phyloP scores from a whole-genome alignment of 2,888 invertebrate genomes.

The Xylophagus ater region DNA sequence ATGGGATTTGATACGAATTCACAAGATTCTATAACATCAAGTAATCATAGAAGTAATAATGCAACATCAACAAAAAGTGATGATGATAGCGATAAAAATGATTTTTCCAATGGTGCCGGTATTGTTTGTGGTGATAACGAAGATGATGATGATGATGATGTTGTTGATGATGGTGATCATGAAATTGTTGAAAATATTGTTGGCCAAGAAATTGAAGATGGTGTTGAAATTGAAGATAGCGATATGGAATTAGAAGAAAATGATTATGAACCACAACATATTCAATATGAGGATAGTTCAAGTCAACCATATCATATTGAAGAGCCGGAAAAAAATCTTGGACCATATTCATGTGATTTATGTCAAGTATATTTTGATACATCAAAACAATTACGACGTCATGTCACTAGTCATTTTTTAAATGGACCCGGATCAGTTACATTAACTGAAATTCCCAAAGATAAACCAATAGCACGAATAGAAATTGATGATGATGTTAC shows the following conservation, averaged over 20 bases:
- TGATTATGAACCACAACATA: no score
- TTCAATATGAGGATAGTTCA: no score
- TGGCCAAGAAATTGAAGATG: no score
- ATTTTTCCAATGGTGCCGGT: constrained; percentile 18
- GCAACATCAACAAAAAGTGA: constrained; percentile 6
- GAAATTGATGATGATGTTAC: constrained; percentile 2
- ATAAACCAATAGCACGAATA: neutral
- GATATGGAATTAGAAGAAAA: constrained; percentile 44
- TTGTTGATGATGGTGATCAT: neutral
- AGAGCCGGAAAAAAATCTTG: constrained; percentile 5
- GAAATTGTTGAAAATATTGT: neutral
- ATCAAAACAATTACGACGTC: constrained; percentile 34
- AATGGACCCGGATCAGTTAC: constrained; percentile 34
- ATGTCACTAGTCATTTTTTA: constrained; percentile 38
- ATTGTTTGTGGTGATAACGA: constrained; percentile 16
- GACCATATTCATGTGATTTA: constrained; percentile 34
- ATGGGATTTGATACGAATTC: constrained; percentile 17
- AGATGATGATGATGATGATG: constrained; percentile 4
- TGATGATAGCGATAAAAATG: constrained; percentile 18
- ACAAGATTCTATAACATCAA: constrained; percentile 20
- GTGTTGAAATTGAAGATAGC: constrained; percentile 25
- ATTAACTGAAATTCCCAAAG: constrained; percentile 22
- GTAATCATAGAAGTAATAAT: neutral
- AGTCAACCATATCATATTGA: no score
- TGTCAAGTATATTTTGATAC: constrained; percentile 37